Percentiles rank a stretch among this genome's conserved stretches.
Conservation (phyloP, 2,888 invertebrate genomes). For the Tinea pellionella region DNA sequence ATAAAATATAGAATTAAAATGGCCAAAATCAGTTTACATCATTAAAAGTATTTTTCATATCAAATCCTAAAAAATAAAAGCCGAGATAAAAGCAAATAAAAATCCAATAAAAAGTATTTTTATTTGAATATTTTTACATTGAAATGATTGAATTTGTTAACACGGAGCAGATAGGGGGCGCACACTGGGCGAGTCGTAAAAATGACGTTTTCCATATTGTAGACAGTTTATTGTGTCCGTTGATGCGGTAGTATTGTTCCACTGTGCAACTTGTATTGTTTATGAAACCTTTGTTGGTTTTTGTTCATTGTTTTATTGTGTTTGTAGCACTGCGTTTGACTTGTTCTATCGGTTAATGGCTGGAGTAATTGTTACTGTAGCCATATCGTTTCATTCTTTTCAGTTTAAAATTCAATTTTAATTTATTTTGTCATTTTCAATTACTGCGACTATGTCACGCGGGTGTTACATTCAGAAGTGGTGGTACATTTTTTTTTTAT, state of each 20-base stretch:
- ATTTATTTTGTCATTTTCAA: too few relatives aligned
- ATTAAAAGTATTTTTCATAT: too few relatives aligned
- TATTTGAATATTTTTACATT: constrained; percentile 8
- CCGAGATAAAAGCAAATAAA: not conserved
- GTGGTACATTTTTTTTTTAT: too few relatives aligned
- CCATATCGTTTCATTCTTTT: too few relatives aligned
- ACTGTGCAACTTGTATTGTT: constrained; percentile 4
- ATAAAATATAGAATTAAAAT: too few relatives aligned
- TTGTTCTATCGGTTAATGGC: not conserved
- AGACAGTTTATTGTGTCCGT: not conserved
- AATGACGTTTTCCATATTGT: constrained; percentile 5
- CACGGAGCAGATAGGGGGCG: not conserved
- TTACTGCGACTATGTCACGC: too few relatives aligned
- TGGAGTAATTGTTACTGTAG: not conserved
- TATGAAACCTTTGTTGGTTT: not conserved
- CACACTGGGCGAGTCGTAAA: constrained; percentile 6
- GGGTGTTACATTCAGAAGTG: too few relatives aligned
- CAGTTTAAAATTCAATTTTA: too few relatives aligned
- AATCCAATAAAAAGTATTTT: not conserved
- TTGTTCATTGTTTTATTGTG: not conserved
- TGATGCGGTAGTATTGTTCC: not conserved
- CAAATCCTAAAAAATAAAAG: not conserved
- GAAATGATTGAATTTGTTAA: not conserved
- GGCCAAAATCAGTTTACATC: too few relatives aligned
- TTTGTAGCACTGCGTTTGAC: not conserved